phyloP scores from a whole-genome alignment of 2,888 invertebrate genomes.

The Parnassius apollo region DNA sequence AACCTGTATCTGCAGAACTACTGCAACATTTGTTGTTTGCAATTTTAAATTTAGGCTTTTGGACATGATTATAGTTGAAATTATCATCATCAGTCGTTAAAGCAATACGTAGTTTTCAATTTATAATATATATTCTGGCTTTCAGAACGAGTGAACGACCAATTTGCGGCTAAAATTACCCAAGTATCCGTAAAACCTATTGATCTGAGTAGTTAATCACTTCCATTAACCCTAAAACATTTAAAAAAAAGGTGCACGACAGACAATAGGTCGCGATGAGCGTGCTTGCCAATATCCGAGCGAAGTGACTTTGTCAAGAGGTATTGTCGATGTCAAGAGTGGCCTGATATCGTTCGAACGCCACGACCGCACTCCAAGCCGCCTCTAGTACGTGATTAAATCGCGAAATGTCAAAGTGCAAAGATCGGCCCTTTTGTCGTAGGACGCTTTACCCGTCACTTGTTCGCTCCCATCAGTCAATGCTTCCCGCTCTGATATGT shows the following conservation, averaged over 20 bases:
- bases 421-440: conserved; percentile 70
- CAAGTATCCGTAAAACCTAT: background rate
- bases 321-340: conserved; percentile 69
- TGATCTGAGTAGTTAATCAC: conserved; percentile 5
- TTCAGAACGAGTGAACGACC: too few relatives aligned
- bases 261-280: conserved; percentile 45
- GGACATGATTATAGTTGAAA: too few relatives aligned
- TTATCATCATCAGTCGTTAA: too few relatives aligned
- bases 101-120: background rate
- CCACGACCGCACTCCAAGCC: conserved; percentile 55
- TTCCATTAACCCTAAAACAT: conserved; percentile 19
- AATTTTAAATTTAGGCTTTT: too few relatives aligned
- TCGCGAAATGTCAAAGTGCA: conserved; percentile 80
- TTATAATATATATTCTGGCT: background rate
- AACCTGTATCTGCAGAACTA: too few relatives aligned
- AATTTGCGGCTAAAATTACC: background rate
- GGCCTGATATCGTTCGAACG: conserved; percentile 55
- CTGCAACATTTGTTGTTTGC: too few relatives aligned
- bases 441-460: conserved; percentile 29
- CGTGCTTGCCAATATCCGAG: conserved; percentile 46
- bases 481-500: conserved; percentile 56
- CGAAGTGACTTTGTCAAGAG: conserved; percentile 65
- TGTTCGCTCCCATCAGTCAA: conserved; percentile 54
- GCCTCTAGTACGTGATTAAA: conserved; percentile 76
- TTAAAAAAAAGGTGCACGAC: conserved; percentile 35